These are phyloP conservation scores for Eupithecia centaureata DNA, from an alignment of 2,888 invertebrate genomes.

Conservation along the genomic window DNA sequence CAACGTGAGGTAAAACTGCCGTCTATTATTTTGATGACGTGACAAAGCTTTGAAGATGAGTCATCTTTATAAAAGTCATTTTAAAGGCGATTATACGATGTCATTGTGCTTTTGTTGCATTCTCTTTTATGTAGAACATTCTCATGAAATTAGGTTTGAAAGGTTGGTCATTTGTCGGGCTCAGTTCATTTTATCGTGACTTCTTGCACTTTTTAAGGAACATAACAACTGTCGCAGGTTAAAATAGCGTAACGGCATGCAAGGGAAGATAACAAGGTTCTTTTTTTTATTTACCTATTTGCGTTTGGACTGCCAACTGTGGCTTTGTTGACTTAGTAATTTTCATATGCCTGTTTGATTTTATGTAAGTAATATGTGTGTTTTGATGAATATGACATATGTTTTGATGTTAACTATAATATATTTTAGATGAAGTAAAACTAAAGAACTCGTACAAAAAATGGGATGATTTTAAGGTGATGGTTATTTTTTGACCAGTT, in stretches of 20 bases:
- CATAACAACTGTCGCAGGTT: not conserved
- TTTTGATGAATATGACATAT: too few relatives aligned
- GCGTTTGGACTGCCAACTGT: not conserved
- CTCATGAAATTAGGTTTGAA: slow-evolving; percentile 41
- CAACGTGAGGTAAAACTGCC: slow-evolving; percentile 62
- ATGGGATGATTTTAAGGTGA: too few relatives aligned
- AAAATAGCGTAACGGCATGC: slow-evolving; percentile 24
- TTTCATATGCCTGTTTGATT: not conserved
- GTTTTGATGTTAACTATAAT: too few relatives aligned
- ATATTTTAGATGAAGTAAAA: too few relatives aligned
- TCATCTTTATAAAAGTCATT: slow-evolving; percentile 55
- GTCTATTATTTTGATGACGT: slow-evolving; percentile 70
- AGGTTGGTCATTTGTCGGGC: slow-evolving; percentile 22
- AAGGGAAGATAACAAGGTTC: not conserved
- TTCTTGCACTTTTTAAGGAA: slow-evolving; percentile 19
- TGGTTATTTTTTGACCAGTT: too few relatives aligned
- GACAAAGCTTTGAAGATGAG: slow-evolving; percentile 68
- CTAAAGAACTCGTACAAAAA: too few relatives aligned
- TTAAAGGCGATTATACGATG: slow-evolving; percentile 51
- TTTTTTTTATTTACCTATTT: not conserved
- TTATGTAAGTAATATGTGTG: too few relatives aligned
- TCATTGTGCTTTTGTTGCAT: slow-evolving; percentile 56
- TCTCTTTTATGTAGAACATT: slow-evolving; percentile 42
- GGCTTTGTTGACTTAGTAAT: not conserved
- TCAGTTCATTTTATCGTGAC: slow-evolving; percentile 25